Percentiles rank a stretch among this genome's conserved stretches.
These are phyloP conservation scores for Hemistola chrysoprasaria DNA, from an alignment of 2,888 invertebrate species.

Conservation along the genomic window DNA sequence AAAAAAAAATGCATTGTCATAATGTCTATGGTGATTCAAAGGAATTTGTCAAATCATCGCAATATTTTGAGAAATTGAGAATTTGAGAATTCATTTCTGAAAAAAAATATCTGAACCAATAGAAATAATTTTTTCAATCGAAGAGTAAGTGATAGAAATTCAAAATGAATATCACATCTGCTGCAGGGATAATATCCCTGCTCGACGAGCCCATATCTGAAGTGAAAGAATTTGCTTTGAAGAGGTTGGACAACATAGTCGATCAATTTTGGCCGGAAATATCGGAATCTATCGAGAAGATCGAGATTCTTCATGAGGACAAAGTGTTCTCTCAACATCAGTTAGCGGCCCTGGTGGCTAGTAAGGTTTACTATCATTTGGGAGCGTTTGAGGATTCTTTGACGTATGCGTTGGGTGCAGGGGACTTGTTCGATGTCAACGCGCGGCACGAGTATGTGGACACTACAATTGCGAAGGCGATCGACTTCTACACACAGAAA, in stretches of 20 bases:
- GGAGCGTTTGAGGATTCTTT: slow-evolving; percentile 98
- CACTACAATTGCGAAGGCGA: slow-evolving; percentile 98
- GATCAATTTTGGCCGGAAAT: slow-evolving; percentile 99
- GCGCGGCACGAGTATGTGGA: slow-evolving; percentile 97
- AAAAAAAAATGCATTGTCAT: no score
- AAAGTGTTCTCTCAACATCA: slow-evolving; percentile 93
- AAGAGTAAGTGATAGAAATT: slow-evolving; percentile 27
- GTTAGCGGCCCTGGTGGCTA: slow-evolving; percentile 97
- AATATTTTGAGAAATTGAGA: no score
- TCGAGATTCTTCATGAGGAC: slow-evolving; percentile 98
- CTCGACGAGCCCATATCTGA: slow-evolving; percentile 97
- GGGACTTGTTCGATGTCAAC: slow-evolving; percentile 96
- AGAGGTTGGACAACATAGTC: slow-evolving; percentile 95
- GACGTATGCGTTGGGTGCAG: slow-evolving; percentile 98
- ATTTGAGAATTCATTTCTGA: slow-evolving; percentile 39
- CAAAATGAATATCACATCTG: slow-evolving; percentile 79
- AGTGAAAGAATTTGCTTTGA: slow-evolving; percentile 95
- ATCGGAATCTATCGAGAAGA: slow-evolving; percentile 98
- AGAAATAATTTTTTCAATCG: slow-evolving; percentile 11
- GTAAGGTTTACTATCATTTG: slow-evolving; percentile 98
- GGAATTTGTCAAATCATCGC: slow-evolving; percentile 76
- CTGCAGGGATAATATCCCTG: slow-evolving; percentile 96
- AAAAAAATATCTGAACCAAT: slow-evolving; percentile 16
- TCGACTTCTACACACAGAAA: slow-evolving; percentile 97
- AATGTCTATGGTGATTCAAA: slow-evolving; percentile 42